These are phyloP conservation scores for Atta texana DNA, from an alignment of 1,140 invertebrate genomes.

Conservation along the genomic window DNA sequence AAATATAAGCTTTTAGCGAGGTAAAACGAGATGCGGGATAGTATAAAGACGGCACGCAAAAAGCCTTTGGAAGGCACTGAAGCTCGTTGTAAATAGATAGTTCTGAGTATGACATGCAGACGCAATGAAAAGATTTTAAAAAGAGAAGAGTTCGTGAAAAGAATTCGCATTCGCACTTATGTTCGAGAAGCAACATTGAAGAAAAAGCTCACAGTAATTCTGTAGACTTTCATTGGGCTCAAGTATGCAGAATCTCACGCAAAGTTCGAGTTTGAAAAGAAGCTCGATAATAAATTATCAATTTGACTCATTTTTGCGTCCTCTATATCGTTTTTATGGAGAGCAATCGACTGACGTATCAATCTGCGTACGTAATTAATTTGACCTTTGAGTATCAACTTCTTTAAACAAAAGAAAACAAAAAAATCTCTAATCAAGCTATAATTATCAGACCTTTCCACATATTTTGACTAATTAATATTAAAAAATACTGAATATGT, in stretches of 20 bases:
- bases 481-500: neutral
- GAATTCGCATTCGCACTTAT: slow-evolving; percentile 20
- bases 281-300: neutral
- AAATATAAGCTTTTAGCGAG: slow-evolving; percentile 7
- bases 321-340: slow-evolving; percentile 16
- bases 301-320: slow-evolving; percentile 39
- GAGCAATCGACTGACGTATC: neutral
- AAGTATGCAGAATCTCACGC: neutral
- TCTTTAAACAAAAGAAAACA: neutral
- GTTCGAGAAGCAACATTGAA: neutral
- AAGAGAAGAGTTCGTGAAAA: slow-evolving; percentile 64
- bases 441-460: neutral
- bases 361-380: slow-evolving; percentile 1
- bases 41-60: slow-evolving; percentile 16
- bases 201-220: slow-evolving; percentile 21
- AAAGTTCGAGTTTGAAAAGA: neutral
- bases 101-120: slow-evolving; percentile 79
- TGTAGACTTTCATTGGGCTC: neutral
- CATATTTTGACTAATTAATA: neutral
- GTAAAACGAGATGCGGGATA: neutral
- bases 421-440: neutral
- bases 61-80: neutral
- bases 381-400: neutral
- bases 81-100: slow-evolving; percentile 67
- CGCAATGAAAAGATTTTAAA: slow-evolving; percentile 58